Conservation (phyloP, 2,113 vertebrate species). For the Asarcornis scutulata region DNA sequence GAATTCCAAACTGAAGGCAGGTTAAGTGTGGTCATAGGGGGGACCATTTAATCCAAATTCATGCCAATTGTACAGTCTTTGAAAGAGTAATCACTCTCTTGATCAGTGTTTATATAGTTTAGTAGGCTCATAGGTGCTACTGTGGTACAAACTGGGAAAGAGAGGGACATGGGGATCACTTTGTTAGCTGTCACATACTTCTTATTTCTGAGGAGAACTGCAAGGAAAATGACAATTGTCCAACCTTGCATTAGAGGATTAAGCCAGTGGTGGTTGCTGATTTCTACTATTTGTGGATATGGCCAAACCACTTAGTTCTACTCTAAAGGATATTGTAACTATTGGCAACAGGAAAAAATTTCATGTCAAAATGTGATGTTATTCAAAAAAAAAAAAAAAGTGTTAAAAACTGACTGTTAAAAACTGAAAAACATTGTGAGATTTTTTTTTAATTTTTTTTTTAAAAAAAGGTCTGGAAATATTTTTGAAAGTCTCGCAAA, state of each 20-base stretch:
- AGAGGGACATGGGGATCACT: background rate
- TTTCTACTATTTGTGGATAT: background rate
- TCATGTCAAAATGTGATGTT: background rate
- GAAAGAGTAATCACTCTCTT: background rate
- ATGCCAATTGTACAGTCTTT: background rate
- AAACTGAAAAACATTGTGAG: background rate
- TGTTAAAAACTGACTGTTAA: background rate
- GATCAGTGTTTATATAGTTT: accelerated
- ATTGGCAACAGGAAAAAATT: background rate
- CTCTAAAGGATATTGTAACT: background rate
- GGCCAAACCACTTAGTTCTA: background rate
- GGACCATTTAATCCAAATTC: accelerated
- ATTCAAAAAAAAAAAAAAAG: background rate
- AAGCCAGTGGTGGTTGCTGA: background rate
- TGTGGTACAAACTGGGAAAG: background rate
- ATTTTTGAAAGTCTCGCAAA: background rate
- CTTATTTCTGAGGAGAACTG: background rate
- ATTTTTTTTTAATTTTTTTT: background rate
- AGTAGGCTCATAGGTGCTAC: background rate
- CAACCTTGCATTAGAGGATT: background rate
- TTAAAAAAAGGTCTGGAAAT: background rate
- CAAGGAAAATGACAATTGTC: background rate
- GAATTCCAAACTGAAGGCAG: background rate
- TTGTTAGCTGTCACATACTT: background rate
- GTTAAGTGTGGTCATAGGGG: background rate